These are phyloP conservation scores for Notiomystis cincta DNA, from an alignment of 2,113 vertebrate genomes.

Conservation along the genomic window DNA sequence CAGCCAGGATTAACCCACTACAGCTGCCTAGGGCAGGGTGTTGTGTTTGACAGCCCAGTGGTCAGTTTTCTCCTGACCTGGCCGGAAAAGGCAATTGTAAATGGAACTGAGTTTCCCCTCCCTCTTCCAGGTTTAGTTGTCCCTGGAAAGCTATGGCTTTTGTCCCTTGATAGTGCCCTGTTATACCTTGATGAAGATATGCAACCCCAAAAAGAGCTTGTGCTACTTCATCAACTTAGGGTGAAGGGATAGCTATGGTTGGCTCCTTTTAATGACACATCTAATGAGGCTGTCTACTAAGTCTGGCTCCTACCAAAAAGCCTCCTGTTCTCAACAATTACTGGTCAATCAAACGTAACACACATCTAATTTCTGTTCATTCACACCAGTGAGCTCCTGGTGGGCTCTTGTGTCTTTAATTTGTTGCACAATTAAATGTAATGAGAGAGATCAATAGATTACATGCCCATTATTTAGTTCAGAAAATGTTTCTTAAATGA, in stretches of 20 bases:
- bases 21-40: background rate
- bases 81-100: background rate
- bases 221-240: background rate
- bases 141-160: background rate
- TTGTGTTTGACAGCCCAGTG: background rate
- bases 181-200: background rate
- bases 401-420: background rate
- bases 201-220: background rate
- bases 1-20: background rate
- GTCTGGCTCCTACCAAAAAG: background rate
- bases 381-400: background rate
- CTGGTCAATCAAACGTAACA: background rate
- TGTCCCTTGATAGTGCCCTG: background rate
- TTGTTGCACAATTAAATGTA: constrained; percentile 25
- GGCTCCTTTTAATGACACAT: background rate
- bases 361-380: background rate
- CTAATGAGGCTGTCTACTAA: background rate
- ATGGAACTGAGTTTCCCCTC: background rate
- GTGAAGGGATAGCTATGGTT: background rate
- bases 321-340: background rate
- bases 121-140: background rate
- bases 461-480: background rate
- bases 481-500: constrained; percentile 18
- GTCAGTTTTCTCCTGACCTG: background rate
- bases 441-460: background rate